Conservation (phyloP, 2,888 invertebrate genomes). For the Metalampra italica region DNA sequence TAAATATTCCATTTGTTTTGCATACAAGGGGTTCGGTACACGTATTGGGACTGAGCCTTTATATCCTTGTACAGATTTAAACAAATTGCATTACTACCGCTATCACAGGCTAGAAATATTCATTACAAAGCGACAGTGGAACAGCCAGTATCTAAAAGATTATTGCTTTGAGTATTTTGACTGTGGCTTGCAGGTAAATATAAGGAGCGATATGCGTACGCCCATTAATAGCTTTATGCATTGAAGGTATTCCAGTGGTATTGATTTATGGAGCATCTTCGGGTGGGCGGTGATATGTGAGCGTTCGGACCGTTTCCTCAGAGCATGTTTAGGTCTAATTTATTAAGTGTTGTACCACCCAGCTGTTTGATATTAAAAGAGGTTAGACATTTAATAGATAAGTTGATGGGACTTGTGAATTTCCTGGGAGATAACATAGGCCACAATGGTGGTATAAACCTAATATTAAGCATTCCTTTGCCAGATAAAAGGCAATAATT, state of each 20-base stretch:
- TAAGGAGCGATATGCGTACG: slow-evolving; percentile 23
- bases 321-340: slow-evolving; percentile 33
- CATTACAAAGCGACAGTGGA: neutral
- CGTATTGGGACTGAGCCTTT: slow-evolving; percentile 37
- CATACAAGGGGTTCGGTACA: slow-evolving; percentile 44
- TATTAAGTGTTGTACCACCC: slow-evolving; percentile 27
- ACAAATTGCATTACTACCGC: slow-evolving; percentile 6
- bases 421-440: too few species aligned
- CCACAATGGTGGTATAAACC: too few species aligned
- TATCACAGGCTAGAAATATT: slow-evolving; percentile 17
- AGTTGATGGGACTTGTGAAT: neutral
- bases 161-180: neutral
- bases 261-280: slow-evolving; percentile 52
- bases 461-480: too few species aligned
- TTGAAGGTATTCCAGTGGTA: slow-evolving; percentile 50
- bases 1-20: slow-evolving; percentile 63
- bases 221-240: slow-evolving; percentile 46
- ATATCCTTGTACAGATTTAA: slow-evolving; percentile 17
- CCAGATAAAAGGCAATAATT: too few species aligned
- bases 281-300: slow-evolving; percentile 56
- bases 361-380: neutral
- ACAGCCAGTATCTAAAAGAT: slow-evolving; percentile 1
- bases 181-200: neutral
- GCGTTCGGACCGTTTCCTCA: slow-evolving; percentile 35
- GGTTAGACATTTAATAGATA: neutral